Evolutionary conservation across 2,113 vertebrate species (phyloP).

Genomic region (Melanostigma gelatinosum): DNA sequence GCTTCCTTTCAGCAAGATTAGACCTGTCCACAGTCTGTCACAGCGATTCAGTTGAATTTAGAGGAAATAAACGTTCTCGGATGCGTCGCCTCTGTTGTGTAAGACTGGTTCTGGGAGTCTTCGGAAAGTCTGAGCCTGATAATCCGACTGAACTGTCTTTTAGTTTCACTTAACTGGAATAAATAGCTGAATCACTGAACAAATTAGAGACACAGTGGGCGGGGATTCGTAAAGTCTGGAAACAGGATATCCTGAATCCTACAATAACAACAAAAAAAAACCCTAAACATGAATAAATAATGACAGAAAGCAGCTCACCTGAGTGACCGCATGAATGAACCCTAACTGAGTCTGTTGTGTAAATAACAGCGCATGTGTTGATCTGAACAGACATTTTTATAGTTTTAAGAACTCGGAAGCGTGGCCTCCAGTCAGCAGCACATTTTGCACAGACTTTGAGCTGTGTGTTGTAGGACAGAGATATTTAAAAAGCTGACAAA

Average conservation of each 20-base stretch:
- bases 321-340: not conserved
- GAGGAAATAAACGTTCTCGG: not conserved
- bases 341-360: slow-evolving; percentile 7
- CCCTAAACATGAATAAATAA: not conserved
- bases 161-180: not conserved
- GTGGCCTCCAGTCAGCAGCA: not conserved
- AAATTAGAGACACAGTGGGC: not conserved
- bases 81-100: not conserved
- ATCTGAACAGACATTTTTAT: not conserved
- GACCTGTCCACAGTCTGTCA: not conserved
- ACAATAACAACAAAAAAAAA: not conserved
- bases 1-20: not conserved
- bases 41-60: not conserved
- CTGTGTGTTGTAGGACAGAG: not conserved
- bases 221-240: not conserved
- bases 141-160: not conserved
- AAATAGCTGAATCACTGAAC: not conserved
- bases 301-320: not conserved
- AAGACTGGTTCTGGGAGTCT: not conserved
- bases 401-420: not conserved
- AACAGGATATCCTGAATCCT: slow-evolving; percentile 38
- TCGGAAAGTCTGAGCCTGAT: not conserved
- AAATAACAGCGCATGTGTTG: slow-evolving; percentile 6
- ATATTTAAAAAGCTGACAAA: slow-evolving; percentile 14
- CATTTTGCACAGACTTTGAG: not conserved